Percentiles rank a stretch among this genome's conserved stretches.
These are phyloP conservation scores for Epirrhoe tristata DNA, from an alignment of 2,888 invertebrate species.

Conservation along the genomic window DNA sequence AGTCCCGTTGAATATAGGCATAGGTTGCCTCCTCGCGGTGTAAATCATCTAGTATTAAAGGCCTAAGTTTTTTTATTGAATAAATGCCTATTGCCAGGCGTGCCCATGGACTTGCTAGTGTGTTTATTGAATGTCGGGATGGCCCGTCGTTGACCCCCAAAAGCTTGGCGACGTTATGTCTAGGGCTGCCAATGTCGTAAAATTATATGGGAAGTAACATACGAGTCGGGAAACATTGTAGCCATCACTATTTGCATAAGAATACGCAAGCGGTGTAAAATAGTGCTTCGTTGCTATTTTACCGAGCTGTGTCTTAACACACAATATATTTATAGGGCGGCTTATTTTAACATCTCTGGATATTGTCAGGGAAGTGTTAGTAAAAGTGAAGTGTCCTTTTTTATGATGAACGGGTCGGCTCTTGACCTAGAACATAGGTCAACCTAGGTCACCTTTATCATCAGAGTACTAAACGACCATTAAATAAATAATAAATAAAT, in stretches of 20 bases:
- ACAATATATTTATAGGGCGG: not conserved
- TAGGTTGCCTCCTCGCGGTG: too few relatives aligned
- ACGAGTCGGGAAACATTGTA: slow-evolving; percentile 27
- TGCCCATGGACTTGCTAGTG: not conserved
- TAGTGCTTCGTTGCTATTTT: not conserved
- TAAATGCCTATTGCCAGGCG: not conserved
- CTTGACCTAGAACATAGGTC: too few relatives aligned
- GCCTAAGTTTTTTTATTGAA: too few relatives aligned
- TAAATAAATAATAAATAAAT: too few relatives aligned
- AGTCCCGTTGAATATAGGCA: too few relatives aligned
- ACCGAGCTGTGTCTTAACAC: not conserved
- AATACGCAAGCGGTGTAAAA: slow-evolving; percentile 21
- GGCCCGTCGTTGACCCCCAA: slow-evolving; percentile 14
- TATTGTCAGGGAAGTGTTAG: not conserved
- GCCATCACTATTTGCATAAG: slow-evolving; percentile 26
- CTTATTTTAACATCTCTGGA: not conserved
- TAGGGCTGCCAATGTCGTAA: slow-evolving; percentile 35
- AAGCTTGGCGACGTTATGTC: slow-evolving; percentile 26
- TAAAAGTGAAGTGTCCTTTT: too few relatives aligned
- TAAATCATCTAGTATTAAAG: too few relatives aligned
- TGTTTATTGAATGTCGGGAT: slow-evolving; percentile 5
- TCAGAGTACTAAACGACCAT: too few relatives aligned
- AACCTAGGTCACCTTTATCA: too few relatives aligned
- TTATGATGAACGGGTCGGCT: too few relatives aligned
- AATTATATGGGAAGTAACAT: slow-evolving; percentile 22